Percentiles rank a stretch among this genome's conserved stretches.
These are phyloP conservation scores for Acleris cristana DNA, from an alignment of 2,888 invertebrate species.

Conservation along the genomic window DNA sequence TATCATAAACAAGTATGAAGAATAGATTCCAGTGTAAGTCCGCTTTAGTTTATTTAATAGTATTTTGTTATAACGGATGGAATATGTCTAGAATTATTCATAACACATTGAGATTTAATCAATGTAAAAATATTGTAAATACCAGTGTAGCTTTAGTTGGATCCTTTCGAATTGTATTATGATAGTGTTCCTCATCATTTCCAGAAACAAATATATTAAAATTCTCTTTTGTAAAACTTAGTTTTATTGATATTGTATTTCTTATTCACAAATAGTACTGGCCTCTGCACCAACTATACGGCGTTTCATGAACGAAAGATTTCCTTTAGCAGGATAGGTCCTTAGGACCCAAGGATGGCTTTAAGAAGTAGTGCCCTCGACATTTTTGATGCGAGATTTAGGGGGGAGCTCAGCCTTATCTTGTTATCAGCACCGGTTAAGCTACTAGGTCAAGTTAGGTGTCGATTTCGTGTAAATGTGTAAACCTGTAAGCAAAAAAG, in stretches of 20 bases:
- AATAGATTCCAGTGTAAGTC: constrained; percentile 37
- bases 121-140: constrained; percentile 70
- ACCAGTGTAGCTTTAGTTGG: constrained; percentile 67
- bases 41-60: constrained; percentile 38
- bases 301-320: no score
- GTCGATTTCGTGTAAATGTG: no score
- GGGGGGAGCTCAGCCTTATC: no score
- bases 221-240: constrained; percentile 67
- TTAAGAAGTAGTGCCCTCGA: no score
- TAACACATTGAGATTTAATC: constrained; percentile 42
- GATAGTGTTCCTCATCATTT: constrained; percentile 69
- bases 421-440: no score
- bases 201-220: constrained; percentile 76
- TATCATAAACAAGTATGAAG: constrained; percentile 35
- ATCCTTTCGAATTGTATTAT: constrained; percentile 70
- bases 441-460: no score
- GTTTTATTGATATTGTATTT: constrained; percentile 53
- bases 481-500: no score
- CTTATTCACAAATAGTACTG: not conserved
- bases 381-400: no score
- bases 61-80: constrained; percentile 37
- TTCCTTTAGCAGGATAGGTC: no score
- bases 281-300: no score
- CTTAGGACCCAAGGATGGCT: no score
- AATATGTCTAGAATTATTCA: constrained; percentile 39